Conservation (phyloP, 2,888 invertebrate species). For the Ochlodes sylvanus region DNA sequence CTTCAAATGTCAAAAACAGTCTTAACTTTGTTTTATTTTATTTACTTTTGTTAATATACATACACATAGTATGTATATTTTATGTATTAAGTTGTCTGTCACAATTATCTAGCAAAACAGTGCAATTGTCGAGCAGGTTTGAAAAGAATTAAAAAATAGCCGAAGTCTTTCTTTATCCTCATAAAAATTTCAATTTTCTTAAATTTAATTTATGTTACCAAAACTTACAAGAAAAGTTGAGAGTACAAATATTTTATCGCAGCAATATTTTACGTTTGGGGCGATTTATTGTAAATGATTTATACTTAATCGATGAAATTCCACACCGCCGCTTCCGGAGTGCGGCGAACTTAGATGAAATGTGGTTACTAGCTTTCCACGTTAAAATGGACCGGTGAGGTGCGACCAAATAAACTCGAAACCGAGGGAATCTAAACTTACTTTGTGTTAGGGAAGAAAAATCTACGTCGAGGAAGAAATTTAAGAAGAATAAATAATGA, state of each 20-base stretch:
- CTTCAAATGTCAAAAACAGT: too few species aligned
- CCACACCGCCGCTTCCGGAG: conserved; percentile 45
- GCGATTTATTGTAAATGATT: conserved; percentile 46
- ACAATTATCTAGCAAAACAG: too few species aligned
- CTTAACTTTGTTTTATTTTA: too few species aligned
- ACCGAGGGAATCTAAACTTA: conserved; percentile 22
- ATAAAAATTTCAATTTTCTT: background rate
- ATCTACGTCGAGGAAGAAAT: background rate
- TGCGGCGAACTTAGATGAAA: conserved; percentile 39
- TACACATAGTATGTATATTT: too few species aligned
- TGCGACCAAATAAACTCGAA: conserved; percentile 38
- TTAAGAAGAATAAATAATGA: background rate
- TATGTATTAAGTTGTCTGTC: too few species aligned
- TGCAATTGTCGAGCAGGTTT: background rate
- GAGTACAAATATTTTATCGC: conserved; percentile 55
- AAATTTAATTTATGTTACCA: conserved; percentile 6
- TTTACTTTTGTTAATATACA: too few species aligned
- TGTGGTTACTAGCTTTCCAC: conserved; percentile 34
- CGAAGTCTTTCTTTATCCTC: background rate
- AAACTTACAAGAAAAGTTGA: conserved; percentile 13
- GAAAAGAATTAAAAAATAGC: background rate
- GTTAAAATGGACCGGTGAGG: conserved; percentile 38
- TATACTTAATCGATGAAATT: conserved; percentile 53
- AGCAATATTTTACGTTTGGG: conserved; percentile 59
- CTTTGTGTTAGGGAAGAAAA: conserved; percentile 18